These are phyloP conservation scores for Drosophila eohydei DNA, from an alignment of 2,888 invertebrate species.

Conservation along the genomic window DNA sequence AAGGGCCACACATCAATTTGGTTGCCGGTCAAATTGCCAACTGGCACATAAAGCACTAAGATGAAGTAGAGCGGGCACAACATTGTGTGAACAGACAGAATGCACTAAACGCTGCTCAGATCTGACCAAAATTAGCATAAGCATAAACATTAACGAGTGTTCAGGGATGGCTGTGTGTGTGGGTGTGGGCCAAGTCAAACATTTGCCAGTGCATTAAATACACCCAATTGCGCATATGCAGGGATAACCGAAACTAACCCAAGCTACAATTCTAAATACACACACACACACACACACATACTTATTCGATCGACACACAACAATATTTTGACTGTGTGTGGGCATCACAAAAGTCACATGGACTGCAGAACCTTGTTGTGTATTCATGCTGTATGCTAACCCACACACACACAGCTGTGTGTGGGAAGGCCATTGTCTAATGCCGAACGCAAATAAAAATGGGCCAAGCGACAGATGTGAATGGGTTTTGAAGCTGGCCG, in stretches of 20 bases:
- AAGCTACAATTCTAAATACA: conserved; percentile 11
- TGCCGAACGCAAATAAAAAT: conserved; percentile 70
- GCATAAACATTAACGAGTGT: conserved; percentile 68
- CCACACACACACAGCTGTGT: not conserved
- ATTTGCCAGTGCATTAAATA: conserved; percentile 76
- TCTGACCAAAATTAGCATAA: conserved; percentile 72
- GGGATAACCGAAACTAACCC: conserved; percentile 38
- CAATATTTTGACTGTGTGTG: conserved; percentile 7
- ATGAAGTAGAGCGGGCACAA: conserved; percentile 16
- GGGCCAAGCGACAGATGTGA: conserved; percentile 38
- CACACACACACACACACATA: not conserved
- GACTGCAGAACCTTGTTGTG: conserved; percentile 33
- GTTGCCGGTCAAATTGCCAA: conserved; percentile 39
- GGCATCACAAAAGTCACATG: conserved; percentile 21
- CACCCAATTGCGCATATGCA: conserved; percentile 57
- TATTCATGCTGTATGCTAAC: conserved; percentile 43
- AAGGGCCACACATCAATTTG: conserved; percentile 41
- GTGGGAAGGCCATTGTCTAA: conserved; percentile 51
- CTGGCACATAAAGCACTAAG: conserved; percentile 15
- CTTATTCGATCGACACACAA: conserved; percentile 33
- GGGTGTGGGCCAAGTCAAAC: conserved; percentile 55
- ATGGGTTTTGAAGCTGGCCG: conserved; percentile 15
- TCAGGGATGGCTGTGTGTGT: conserved; percentile 18
- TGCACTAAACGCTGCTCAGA: conserved; percentile 49
- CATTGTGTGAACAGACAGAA: conserved; percentile 20